Conservation (phyloP, 1,140 invertebrate genomes). For the Pseudomyrmex flavicornis region DNA sequence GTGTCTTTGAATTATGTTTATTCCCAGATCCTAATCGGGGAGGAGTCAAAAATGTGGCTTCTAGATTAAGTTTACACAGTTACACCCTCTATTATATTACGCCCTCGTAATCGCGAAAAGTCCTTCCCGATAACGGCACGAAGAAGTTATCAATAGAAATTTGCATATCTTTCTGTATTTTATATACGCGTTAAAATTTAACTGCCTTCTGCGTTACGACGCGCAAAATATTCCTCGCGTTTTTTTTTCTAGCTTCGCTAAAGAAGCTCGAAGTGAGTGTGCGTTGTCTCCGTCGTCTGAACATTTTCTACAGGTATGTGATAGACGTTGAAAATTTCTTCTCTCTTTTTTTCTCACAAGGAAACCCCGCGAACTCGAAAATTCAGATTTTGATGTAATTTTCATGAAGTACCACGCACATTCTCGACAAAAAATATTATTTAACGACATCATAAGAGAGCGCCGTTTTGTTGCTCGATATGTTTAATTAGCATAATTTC, state of each 20-base stretch:
- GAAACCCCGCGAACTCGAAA: not conserved
- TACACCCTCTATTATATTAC: conserved; percentile 15
- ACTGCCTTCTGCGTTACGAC: not conserved
- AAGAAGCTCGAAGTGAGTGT: not conserved
- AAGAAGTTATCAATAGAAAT: conserved; percentile 41
- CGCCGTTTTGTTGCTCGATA: conserved; percentile 49
- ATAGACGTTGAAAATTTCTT: too few species aligned
- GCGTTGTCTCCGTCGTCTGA: too few species aligned
- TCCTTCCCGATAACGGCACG: not conserved
- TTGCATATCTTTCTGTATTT: conserved; percentile 34
- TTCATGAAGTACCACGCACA: not conserved
- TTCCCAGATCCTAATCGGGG: conserved; percentile 40
- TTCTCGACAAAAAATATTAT: conserved; percentile 17
- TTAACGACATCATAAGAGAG: conserved; percentile 34
- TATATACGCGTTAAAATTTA: not conserved
- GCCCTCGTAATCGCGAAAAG: not conserved
- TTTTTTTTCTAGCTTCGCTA: not conserved
- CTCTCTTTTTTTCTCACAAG: too few species aligned
- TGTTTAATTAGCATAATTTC: conserved; percentile 61
- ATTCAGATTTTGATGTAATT: conserved; percentile 17
- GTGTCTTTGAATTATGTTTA: conserved; percentile 52
- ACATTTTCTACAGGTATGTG: too few species aligned
- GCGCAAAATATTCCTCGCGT: not conserved
- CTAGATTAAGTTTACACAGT: conserved; percentile 29
- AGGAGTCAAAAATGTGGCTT: conserved; percentile 38